A percentile compares a stretch with the other conserved stretches of the same genome.
phyloP scores from a whole-genome alignment of 2,797 vertebrate species.

The Pitangus sulphuratus region DNA sequence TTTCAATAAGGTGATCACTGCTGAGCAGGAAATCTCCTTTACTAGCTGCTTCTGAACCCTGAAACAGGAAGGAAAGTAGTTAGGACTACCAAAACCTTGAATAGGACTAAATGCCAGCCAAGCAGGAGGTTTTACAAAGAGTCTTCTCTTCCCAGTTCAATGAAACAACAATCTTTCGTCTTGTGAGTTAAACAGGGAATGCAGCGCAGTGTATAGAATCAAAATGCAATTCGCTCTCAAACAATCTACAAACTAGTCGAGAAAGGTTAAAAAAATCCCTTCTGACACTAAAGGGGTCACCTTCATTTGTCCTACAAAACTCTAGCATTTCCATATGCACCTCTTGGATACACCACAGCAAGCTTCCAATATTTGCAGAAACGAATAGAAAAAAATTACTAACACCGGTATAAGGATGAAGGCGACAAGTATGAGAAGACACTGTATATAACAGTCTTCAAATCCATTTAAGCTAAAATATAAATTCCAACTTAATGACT shows the following conservation, averaged over 20 bases:
- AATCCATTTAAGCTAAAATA: background rate
- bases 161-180: background rate
- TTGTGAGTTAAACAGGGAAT: background rate
- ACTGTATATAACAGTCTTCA: background rate
- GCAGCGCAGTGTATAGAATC: background rate
- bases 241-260: background rate
- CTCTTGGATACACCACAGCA: background rate
- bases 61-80: background rate
- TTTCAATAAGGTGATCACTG: conserved; percentile 96
- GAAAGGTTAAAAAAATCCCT: background rate
- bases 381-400: background rate
- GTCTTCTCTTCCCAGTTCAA: background rate
- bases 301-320: background rate
- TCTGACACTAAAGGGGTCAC: background rate
- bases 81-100: background rate
- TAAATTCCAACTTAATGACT: background rate
- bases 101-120: background rate
- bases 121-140: background rate
- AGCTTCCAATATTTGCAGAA: background rate
- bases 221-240: background rate
- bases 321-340: background rate
- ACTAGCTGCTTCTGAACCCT: conserved; percentile 91
- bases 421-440: background rate
- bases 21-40: conserved; percentile 97
- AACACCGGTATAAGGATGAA: background rate